phyloP scores from a whole-genome alignment of 2,113 vertebrate genomes.

The Notarius lentiginosus region DNA sequence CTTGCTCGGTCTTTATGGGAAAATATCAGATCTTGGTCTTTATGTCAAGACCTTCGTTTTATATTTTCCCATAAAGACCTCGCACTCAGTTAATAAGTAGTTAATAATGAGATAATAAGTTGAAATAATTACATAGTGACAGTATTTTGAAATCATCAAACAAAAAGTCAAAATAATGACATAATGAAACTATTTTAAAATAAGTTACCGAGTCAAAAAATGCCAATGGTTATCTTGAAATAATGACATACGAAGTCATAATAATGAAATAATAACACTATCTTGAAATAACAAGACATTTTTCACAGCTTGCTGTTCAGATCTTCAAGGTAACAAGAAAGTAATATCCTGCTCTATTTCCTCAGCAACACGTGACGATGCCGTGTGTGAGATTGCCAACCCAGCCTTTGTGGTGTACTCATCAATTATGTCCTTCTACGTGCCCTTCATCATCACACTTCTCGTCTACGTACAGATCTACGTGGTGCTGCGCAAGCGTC shows the following conservation, averaged over 20 bases:
- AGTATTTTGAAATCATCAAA: no score
- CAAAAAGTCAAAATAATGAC: background rate
- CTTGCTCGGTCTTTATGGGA: no score
- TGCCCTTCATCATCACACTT: slow-evolving; percentile 78
- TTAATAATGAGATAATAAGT: background rate
- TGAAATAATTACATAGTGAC: background rate
- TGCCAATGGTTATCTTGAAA: no score
- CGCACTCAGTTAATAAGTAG: no score
- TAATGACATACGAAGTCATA: no score
- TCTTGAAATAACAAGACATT: no score
- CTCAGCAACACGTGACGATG: slow-evolving; percentile 72
- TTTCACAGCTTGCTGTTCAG: no score
- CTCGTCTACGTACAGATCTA: slow-evolving; percentile 80
- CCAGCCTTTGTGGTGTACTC: slow-evolving; percentile 78
- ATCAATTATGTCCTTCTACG: slow-evolving; percentile 80
- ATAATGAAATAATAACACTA: background rate
- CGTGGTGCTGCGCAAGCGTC: slow-evolving; percentile 74
- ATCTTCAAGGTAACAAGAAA: background rate
- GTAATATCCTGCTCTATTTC: slow-evolving; percentile 32
- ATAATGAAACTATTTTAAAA: background rate
- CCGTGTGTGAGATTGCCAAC: slow-evolving; percentile 75
- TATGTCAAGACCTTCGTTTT: no score
- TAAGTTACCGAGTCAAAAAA: background rate
- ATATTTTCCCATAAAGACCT: no score
- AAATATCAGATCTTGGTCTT: no score